Conservation (phyloP, 2,113 vertebrate genomes). For the Amphilophus citrinellus region DNA sequence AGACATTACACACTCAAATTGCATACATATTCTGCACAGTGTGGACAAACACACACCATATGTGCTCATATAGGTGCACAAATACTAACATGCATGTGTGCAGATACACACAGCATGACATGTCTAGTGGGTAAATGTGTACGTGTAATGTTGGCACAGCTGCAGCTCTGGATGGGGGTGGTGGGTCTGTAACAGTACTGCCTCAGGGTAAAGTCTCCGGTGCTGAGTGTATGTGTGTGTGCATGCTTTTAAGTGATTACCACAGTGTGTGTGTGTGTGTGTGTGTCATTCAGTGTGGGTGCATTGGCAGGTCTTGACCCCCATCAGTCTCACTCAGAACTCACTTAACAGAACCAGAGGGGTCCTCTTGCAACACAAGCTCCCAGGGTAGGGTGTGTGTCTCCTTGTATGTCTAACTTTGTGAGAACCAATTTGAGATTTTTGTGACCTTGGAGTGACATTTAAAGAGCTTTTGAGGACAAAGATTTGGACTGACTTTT, state of each 20-base stretch:
- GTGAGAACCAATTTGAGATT: not conserved
- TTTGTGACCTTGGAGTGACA: not conserved
- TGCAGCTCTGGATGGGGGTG: slow-evolving; percentile 38
- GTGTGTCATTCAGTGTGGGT: slow-evolving; percentile 11
- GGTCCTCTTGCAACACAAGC: slow-evolving; percentile 53
- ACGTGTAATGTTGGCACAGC: slow-evolving; percentile 46
- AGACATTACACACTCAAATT: not conserved
- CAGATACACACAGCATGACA: slow-evolving; percentile 15
- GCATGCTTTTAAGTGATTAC: slow-evolving; percentile 16
- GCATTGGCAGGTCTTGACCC: slow-evolving; percentile 72
- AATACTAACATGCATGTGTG: not conserved
- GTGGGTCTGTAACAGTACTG: slow-evolving; percentile 39
- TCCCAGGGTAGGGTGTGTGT: slow-evolving; percentile 42
- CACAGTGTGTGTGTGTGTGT: slow-evolving; percentile 27
- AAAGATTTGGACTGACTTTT: not conserved
- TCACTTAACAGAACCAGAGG: slow-evolving; percentile 79
- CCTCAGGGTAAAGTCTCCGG: slow-evolving; percentile 42
- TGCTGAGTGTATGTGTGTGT: slow-evolving; percentile 19
- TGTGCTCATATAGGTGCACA: not conserved
- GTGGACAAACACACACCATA: slow-evolving; percentile 1
- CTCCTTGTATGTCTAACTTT: not conserved
- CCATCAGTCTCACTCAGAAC: slow-evolving; percentile 85
- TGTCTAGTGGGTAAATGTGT: slow-evolving; percentile 8
- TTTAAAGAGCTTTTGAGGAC: not conserved
- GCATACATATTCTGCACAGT: slow-evolving; percentile 4